Base-by-base conservation (phyloP, 2,888 invertebrate genomes). In the Himalopsyche japonica region DNA sequence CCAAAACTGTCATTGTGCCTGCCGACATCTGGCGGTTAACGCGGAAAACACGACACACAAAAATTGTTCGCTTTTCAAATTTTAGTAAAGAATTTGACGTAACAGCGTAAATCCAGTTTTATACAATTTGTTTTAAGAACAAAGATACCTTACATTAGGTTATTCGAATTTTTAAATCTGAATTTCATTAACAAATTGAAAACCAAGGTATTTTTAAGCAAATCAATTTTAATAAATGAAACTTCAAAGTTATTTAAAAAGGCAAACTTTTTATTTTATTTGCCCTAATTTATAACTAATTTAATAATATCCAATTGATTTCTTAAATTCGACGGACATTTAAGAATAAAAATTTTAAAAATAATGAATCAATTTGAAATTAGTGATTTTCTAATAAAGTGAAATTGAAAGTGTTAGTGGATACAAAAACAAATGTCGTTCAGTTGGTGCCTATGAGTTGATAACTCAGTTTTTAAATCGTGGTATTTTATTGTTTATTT, bases 1-100 rank as follows among this genome's bases (percentile, higher is more conserved):
- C 80, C 76, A 79, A 37, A 27, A 48, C 32, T 37, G 77, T 78
- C 78, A 82, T 78, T 78, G 81, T 76, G 78, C 57, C 76, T 57
- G 80, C 34, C 80, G 80, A 20, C 64, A 81, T 57, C 80, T 80
- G 80, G 80, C 80, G 80, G 80, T 12, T 57, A 57, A 24, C 49
- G 32, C 30, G 34, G 76, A 32, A 30, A 34, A 32, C 30, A 30
- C 27, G 12, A 27, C 76, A 76, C 76, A 7, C 76, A 15, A 20
- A 57, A 8, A 20, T 57, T 12, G 32, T 76, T 76, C 30, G 32
- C 6, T 76, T 34, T 76, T 76, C 30, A 76, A 76, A 76, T 32
- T 10, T 12, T 76, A 76, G 3, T 18, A 27, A 1, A 64, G 12
- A 27, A 24, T 64, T 24, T 27, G 64, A 64, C 64, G 18, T 15